Conservation (phyloP, 2,113 vertebrate species). For the Calonectris borealis region DNA sequence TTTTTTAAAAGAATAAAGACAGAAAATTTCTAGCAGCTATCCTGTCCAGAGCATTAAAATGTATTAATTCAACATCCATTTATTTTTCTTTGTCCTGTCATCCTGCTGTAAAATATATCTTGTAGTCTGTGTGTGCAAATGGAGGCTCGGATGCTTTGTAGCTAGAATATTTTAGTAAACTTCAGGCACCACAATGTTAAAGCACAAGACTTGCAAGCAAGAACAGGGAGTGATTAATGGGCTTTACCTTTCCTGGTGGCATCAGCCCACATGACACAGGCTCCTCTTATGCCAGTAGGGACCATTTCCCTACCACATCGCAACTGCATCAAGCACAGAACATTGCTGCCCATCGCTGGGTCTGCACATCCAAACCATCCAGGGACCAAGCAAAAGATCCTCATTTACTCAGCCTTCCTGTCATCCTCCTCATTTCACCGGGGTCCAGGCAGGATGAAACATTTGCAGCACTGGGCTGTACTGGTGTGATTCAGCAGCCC, state of each 20-base stretch:
- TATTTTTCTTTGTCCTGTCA: not conserved
- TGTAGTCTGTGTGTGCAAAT: not conserved
- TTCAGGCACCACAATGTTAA: not conserved
- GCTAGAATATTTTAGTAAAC: not conserved
- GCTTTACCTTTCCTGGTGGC: not conserved
- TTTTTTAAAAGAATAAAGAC: not conserved
- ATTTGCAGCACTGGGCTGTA: not conserved
- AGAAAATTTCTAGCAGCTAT: not conserved
- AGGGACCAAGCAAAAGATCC: not conserved
- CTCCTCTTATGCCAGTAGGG: not conserved
- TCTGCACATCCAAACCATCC: not conserved
- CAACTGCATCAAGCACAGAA: not conserved
- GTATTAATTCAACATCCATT: not conserved
- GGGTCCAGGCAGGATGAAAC: not conserved
- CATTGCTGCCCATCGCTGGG: accelerated
- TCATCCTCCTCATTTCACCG: not conserved
- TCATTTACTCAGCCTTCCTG: not conserved
- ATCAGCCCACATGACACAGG: not conserved
- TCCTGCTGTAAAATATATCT: not conserved
- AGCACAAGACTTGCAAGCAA: not conserved
- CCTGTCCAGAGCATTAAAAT: not conserved
- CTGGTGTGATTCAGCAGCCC: not conserved
- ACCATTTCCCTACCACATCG: not conserved
- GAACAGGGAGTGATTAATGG: not conserved
- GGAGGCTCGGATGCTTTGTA: not conserved